Base-by-base conservation (phyloP, 2,797 vertebrate species). In the Vultur gryphus region DNA sequence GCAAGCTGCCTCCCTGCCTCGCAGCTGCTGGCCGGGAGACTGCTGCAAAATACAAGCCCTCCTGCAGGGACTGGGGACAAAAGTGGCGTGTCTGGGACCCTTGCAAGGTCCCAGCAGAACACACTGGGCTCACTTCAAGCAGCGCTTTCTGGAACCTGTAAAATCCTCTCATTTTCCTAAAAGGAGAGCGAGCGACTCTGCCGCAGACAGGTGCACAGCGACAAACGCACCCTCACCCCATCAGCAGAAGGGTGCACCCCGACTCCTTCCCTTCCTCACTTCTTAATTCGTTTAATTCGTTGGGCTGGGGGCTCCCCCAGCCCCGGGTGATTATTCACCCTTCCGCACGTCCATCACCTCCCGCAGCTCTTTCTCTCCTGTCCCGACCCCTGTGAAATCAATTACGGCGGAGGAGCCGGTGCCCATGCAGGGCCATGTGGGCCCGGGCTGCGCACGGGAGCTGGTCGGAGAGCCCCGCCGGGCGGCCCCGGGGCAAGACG, bases 21-120 rank as follows among this genome's bases (percentile, higher is more conserved):
- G 11, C 95, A 97, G 95, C 93, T 96, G 95, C 94, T 41, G 80
- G 83, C 59, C 4, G 7, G 82, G 69, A 39, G 55, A 51, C 72
- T 37, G 23, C 89, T 73, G 73, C 2, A 55, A 91, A 93, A 95
- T n/a, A 79, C 57, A 90, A 93, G 28, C 89, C 55, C 66, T 90
- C 81, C 92, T 87, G 78, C 75, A 82, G 75, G 87, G 93, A 82
- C 62, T 4, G 3, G 41, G 70, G 75, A 91, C 84, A 95, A 93
- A 95, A 95, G 64, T 77, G 84, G 7, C 3, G 2, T 41, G 86
- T 52, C 86, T 89, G 90, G 62, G 73, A 82, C 92, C 44, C 90
- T 95, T 86, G 58, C 86, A 77, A 58, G 19, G 9, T 55, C 95
- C 90, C 92, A 97, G 75, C 35, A 29, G 67, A 92, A 48, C 5